Percentiles rank a stretch among this genome's conserved stretches.
Conservation (phyloP, 2,113 vertebrate species). For the Microcebus lehilahytsara region DNA sequence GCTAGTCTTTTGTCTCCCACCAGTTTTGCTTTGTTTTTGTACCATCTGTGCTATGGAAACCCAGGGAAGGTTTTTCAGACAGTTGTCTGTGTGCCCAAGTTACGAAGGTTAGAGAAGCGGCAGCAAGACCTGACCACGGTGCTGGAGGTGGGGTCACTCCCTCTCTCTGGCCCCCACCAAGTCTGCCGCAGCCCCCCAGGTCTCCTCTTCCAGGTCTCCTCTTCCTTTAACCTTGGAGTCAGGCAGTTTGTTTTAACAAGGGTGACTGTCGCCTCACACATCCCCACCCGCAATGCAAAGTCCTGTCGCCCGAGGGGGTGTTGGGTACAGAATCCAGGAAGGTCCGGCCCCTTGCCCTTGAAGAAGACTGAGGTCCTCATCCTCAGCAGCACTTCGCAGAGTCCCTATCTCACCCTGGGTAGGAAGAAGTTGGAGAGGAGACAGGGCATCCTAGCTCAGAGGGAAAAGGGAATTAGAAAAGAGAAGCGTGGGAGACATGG, state of each 20-base stretch:
- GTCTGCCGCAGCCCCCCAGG: neutral
- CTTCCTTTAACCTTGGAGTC: neutral
- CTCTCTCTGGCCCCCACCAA: neutral
- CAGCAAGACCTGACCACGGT: neutral
- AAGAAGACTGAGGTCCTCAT: neutral
- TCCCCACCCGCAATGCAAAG: rapidly evolving
- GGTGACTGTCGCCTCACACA: rapidly evolving
- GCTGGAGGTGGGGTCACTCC: neutral
- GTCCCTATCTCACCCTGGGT: neutral
- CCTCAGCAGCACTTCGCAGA: neutral
- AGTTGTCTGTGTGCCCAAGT: neutral
- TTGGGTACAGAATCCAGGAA: neutral
- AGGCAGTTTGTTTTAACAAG: neutral
- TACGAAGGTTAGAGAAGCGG: neutral
- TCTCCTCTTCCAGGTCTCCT: neutral
- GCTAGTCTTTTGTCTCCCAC: neutral
- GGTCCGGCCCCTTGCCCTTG: neutral
- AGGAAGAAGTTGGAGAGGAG: neutral
- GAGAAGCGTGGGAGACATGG: neutral
- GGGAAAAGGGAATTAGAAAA: neutral
- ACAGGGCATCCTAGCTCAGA: neutral
- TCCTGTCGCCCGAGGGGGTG: rapidly evolving
- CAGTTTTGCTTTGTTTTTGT: neutral
- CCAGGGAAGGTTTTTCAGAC: neutral
- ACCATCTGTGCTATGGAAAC: neutral